phyloP scores from a whole-genome alignment of 2,797 vertebrate genomes.

The Sebastes steindachneri region DNA sequence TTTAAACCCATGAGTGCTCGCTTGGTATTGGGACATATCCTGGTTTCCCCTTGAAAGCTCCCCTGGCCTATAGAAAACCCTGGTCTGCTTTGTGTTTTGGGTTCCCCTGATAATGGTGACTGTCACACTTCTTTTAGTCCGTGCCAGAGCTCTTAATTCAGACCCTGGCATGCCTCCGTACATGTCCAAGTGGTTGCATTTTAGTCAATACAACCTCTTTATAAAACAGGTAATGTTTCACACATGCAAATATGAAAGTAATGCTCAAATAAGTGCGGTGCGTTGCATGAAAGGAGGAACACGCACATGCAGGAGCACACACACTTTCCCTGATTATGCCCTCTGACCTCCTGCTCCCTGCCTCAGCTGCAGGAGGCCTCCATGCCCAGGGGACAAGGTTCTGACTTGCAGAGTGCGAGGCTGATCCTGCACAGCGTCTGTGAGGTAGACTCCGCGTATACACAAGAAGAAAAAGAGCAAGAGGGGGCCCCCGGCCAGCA shows the following conservation, averaged over 20 bases:
- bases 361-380: slow-evolving; percentile 65
- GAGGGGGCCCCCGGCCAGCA: slow-evolving; percentile 15
- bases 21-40: slow-evolving; percentile 58
- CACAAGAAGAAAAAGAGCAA: slow-evolving; percentile 10
- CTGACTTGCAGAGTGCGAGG: slow-evolving; percentile 47
- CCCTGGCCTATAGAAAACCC: slow-evolving; percentile 38
- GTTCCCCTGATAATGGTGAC: slow-evolving; percentile 66
- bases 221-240: slow-evolving; percentile 59
- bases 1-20: slow-evolving; percentile 54
- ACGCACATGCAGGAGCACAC: slow-evolving; percentile 7
- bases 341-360: slow-evolving; percentile 62
- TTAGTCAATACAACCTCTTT: slow-evolving; percentile 51
- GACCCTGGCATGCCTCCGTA: slow-evolving; percentile 53
- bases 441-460: slow-evolving; percentile 31
- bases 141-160: slow-evolving; percentile 66
- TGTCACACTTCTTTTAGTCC: slow-evolving; percentile 75
- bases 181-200: slow-evolving; percentile 57
- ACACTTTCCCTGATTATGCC: slow-evolving; percentile 66
- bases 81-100: slow-evolving; percentile 75
- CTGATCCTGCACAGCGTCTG: slow-evolving; percentile 63
- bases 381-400: slow-evolving; percentile 43
- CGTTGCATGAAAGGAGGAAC: slow-evolving; percentile 13
- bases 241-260: slow-evolving; percentile 59
- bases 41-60: slow-evolving; percentile 62
- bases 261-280: slow-evolving; percentile 8